Base-by-base conservation (phyloP, 1,140 invertebrate genomes). In the Formica exsecta region DNA sequence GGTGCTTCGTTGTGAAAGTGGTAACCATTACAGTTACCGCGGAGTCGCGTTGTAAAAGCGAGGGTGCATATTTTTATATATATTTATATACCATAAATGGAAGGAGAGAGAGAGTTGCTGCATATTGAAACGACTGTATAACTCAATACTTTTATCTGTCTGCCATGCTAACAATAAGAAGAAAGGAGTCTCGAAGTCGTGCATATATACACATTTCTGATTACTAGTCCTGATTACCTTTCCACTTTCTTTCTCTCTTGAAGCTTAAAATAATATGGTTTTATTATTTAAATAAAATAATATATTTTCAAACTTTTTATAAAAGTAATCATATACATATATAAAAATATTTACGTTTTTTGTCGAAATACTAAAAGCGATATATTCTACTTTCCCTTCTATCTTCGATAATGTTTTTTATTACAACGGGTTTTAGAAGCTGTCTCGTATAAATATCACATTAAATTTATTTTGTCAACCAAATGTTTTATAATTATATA, bases 11-110 rank as follows among this genome's bases (percentile, higher is more conserved):
- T 86, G 89, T 87, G 86, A 88, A 73, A 91, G 86, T 88, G 86
- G 89, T 32, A 32, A 32, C 89, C 86, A 90, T 91, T 91, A 91
- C 74, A 90, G 89, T 88, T 91, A 91, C 90, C 89, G 89, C 86
- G 22, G 65, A 85, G 83, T 88, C 86, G 86, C 44, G 83, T 88
- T 84, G 88, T 91, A 91, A 91, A 91, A 87, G 62, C 62, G 64
- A 73, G 61, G 66, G 4, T 32, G 41, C 32, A 38, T 38, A 70
- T 38, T 61, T 73, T 83, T 83, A 81, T 73, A 81, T 73, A 59
- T 59, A 80, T 36, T 68, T 8, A 36, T 80, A 54, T 57, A 22
- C 16, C 11, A 48, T 48, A 16, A 16, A 48, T 44, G 11, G 11
- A 13, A 13, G 4, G 16, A 16, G 25, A 36, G 54, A 70, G 25